A percentile compares a stretch with the other conserved stretches of the same genome.
Evolutionary conservation across 2,888 invertebrate species (phyloP).

Genomic region (Cataglyphis rosenhaueri): DNA sequence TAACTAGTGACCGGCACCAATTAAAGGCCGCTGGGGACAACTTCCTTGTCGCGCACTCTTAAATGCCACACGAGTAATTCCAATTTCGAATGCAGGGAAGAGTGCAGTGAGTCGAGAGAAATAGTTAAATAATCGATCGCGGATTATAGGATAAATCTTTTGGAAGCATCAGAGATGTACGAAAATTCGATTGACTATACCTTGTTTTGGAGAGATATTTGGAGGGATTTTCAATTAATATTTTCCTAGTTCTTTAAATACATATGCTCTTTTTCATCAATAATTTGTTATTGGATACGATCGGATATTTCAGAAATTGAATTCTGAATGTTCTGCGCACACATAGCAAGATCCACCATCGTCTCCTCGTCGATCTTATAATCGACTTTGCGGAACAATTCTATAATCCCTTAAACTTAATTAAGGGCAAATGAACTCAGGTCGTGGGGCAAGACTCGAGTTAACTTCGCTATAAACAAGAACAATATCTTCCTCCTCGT

Average conservation of each 20-base stretch:
- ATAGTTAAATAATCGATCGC: slow-evolving; percentile 40
- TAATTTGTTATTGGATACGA: not conserved
- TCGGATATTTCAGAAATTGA: slow-evolving; percentile 6
- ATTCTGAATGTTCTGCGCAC: slow-evolving; percentile 9
- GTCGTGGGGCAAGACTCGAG: slow-evolving; percentile 73
- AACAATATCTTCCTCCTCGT: slow-evolving; percentile 80
- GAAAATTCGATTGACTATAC: slow-evolving; percentile 22
- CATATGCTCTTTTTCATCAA: slow-evolving; percentile 47
- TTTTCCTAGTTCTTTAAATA: not conserved
- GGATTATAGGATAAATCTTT: slow-evolving; percentile 42
- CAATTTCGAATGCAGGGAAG: slow-evolving; percentile 62
- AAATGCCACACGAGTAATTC: slow-evolving; percentile 52
- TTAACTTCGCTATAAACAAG: slow-evolving; percentile 83
- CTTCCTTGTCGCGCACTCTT: slow-evolving; percentile 59
- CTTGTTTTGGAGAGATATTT: slow-evolving; percentile 57
- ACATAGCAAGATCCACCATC: not conserved
- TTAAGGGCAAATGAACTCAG: slow-evolving; percentile 78
- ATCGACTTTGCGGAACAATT: slow-evolving; percentile 84
- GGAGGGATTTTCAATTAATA: slow-evolving; percentile 39
- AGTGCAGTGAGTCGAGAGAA: not conserved
- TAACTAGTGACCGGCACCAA: slow-evolving; percentile 72
- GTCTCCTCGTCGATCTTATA: slow-evolving; percentile 74
- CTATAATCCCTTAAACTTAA: slow-evolving; percentile 84
- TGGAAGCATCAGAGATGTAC: slow-evolving; percentile 48
- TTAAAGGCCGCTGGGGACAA: slow-evolving; percentile 64